Base-by-base conservation (phyloP, 2,113 vertebrate genomes). In the Pitta sordida region DNA sequence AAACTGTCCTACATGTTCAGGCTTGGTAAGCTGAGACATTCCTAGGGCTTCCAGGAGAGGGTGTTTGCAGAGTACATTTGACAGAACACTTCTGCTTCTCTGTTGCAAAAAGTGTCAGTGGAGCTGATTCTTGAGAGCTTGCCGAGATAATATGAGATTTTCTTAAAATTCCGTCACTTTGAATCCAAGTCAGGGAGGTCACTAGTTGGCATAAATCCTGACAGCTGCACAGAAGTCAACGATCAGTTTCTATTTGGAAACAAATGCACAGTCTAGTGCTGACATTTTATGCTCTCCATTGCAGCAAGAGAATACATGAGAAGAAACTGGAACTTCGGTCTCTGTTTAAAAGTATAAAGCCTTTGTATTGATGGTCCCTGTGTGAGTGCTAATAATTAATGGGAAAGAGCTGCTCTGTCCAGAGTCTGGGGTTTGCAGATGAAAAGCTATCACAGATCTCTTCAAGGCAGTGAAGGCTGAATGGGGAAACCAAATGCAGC, bases 1-100 rank as follows among this genome's bases (percentile, higher is more conserved):
- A 58, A 78, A 44, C 36, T 74, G 32, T 64, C 60, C 69, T 23
- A 26, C 3, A 7, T 62, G 78, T 51, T 79, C 18, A 62, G 46
- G 29, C 37, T 65, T 46, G 3, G 1, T 32, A 77, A 77, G 41
- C 9, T 0, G 43, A 82, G 81, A 68, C 0, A 2, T 89, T 86
- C 89, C 58, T 34, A 56, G 30, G 5, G 51, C 64, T 24, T 90
- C 87, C 87, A 91, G 93, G 70, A 96, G 91, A 55, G 83, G 87
- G 87, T 87, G 90, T 36, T 86, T 58, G 74, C 49, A 79, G 77
- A 88, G 78, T 69, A 41, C 5, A 46, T 73, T 70, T 85, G 49
- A 93, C 91, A 79, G 26, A 27, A 76, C 1, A 1, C 22, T 63
- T 78, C 58, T 10, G 22, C 6, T 86, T 75, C 49, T 71, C 46